Conservation (phyloP, 2,113 vertebrate species). For the Odocoileus virginianus region DNA sequence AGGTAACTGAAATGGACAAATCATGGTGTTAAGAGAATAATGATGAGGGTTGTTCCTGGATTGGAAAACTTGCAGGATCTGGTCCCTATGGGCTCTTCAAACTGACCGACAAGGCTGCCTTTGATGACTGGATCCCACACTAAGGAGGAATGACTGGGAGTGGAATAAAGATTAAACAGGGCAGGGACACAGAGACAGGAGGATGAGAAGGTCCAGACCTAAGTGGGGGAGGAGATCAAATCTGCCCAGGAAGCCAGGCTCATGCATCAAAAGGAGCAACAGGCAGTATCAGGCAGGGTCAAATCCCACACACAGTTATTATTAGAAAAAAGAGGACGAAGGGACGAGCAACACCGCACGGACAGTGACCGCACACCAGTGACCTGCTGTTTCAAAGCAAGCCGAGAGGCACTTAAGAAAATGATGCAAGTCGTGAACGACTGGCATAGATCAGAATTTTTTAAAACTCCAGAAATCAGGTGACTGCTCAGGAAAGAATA, state of each 20-base stretch:
- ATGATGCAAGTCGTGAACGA: background rate
- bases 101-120: background rate
- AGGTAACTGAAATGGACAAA: background rate
- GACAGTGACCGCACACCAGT: background rate
- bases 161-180: background rate
- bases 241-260: background rate
- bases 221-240: background rate
- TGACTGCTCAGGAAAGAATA: background rate
- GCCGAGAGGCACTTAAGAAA: background rate
- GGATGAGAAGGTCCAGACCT: background rate
- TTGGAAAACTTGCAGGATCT: too few species aligned
- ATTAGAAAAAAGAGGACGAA: background rate
- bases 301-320: background rate
- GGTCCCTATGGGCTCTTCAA: background rate
- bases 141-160: background rate
- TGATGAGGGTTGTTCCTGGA: background rate
- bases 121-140: background rate
- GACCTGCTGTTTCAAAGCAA: background rate
- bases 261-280: background rate
- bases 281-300: background rate
- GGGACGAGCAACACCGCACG: background rate
- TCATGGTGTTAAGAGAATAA: background rate
- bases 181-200: background rate
- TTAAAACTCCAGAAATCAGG: background rate
- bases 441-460: background rate